These are phyloP conservation scores for Lysandra coridon DNA, from an alignment of 2,888 invertebrate genomes.

Conservation along the genomic window DNA sequence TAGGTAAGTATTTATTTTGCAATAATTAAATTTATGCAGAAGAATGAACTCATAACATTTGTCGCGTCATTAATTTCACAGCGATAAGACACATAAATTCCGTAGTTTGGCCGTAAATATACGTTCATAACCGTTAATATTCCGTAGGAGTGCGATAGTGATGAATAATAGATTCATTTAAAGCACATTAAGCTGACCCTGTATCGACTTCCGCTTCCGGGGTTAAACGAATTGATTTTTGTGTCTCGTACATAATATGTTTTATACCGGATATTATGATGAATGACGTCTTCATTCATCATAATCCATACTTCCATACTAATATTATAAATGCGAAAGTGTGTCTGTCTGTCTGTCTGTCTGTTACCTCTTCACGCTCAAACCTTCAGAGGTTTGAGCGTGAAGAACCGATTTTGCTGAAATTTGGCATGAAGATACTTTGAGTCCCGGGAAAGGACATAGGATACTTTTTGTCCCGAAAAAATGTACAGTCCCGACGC, in stretches of 20 bases:
- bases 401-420: too few relatives aligned
- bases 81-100: conserved; percentile 6
- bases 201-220: conserved; percentile 1
- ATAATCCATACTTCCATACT: too few relatives aligned
- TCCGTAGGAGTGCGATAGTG: background rate
- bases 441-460: too few relatives aligned
- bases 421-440: too few relatives aligned
- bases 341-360: too few relatives aligned
- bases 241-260: background rate
- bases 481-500: too few relatives aligned
- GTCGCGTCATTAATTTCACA: background rate
- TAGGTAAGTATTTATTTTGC: background rate
- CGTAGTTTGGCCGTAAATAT: background rate
- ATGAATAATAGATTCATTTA: conserved; percentile 18
- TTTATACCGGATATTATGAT: background rate
- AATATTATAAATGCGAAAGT: too few relatives aligned
- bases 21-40: background rate
- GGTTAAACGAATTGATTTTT: background rate
- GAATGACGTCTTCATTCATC: too few relatives aligned
- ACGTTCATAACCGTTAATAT: conserved; percentile 1
- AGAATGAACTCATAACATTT: background rate
- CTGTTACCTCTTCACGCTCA: too few relatives aligned
- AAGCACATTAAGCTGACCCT: conserved; percentile 17
- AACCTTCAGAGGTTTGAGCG: too few relatives aligned
- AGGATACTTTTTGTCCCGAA: too few relatives aligned